Conservation (phyloP, 2,888 invertebrate species). For the Gari tellinella region DNA sequence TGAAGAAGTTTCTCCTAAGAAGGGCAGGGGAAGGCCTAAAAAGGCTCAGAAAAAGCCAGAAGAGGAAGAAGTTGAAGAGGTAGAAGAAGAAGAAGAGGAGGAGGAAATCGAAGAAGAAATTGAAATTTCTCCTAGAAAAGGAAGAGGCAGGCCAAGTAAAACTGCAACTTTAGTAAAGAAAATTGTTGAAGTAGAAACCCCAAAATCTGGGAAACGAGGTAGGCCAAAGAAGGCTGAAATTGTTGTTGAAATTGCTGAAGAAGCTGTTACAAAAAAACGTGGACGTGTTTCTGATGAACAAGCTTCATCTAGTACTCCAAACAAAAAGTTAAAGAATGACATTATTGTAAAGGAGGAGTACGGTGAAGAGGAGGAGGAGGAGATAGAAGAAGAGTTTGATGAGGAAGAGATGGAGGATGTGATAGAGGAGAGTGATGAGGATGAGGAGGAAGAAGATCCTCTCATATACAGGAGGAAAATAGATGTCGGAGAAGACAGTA, state of each 20-base stretch:
- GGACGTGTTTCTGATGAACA: slow-evolving; percentile 19
- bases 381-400: slow-evolving; percentile 17
- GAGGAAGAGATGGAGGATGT: slow-evolving; percentile 45
- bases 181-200: slow-evolving; percentile 18
- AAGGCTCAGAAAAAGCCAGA: slow-evolving; percentile 16
- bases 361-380: slow-evolving; percentile 14
- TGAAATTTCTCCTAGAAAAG: slow-evolving; percentile 40
- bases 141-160: slow-evolving; percentile 36
- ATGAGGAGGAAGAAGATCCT: slow-evolving; percentile 43
- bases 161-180: slow-evolving; percentile 12
- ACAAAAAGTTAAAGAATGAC: slow-evolving; percentile 12
- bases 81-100: slow-evolving; percentile 17
- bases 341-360: slow-evolving; percentile 22
- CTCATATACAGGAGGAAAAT: slow-evolving; percentile 41
- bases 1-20: slow-evolving; percentile 50
- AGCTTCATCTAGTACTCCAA: not conserved
- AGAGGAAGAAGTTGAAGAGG: slow-evolving; percentile 21
- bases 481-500: slow-evolving; percentile 24
- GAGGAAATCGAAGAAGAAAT: slow-evolving; percentile 35
- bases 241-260: slow-evolving; percentile 14
- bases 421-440: slow-evolving; percentile 40
- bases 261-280: not conserved
- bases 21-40: slow-evolving; percentile 42
- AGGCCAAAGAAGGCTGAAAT: slow-evolving; percentile 31
- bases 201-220: slow-evolving; percentile 21